phyloP scores from a whole-genome alignment of 2,888 invertebrate species.

The Aethes cnicana region DNA sequence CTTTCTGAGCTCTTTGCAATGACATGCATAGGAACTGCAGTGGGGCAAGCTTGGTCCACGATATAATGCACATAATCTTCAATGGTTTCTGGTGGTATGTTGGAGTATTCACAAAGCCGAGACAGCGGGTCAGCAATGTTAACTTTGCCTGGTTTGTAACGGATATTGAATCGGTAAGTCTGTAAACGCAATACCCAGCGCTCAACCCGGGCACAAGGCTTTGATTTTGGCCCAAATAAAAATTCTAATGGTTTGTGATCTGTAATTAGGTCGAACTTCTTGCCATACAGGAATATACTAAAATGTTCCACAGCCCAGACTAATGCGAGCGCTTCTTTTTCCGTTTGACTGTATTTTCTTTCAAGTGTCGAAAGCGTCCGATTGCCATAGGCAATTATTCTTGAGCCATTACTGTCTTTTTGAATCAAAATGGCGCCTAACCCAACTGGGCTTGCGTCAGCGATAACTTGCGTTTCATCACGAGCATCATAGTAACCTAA shows the following conservation, averaged over 20 bases:
- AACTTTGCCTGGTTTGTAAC: conserved; percentile 35
- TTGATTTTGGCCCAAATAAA: conserved; percentile 39
- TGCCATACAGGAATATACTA: conserved; percentile 54
- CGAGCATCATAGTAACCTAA: conserved; percentile 47
- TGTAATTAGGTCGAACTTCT: conserved; percentile 47
- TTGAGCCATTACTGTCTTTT: conserved; percentile 32
- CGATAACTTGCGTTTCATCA: no score
- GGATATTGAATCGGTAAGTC: conserved; percentile 36
- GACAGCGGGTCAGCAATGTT: conserved; percentile 47
- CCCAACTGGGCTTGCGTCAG: no score
- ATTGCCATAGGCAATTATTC: conserved; percentile 56
- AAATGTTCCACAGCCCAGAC: no score
- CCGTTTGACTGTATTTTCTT: conserved; percentile 45
- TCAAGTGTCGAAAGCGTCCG: conserved; percentile 49
- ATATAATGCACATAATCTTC: conserved; percentile 14
- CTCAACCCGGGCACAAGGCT: conserved; percentile 40
- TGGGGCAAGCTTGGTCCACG: conserved; percentile 6
- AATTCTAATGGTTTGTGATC: conserved; percentile 44
- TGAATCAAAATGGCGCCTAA: no score
- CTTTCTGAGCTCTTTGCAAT: conserved; percentile 4
- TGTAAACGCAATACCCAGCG: conserved; percentile 39
- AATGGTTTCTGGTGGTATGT: background rate
- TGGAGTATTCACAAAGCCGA: conserved; percentile 27
- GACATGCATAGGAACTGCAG: conserved; percentile 4
- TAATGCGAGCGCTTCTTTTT: conserved; percentile 42